phyloP scores from a whole-genome alignment of 1,140 invertebrate species.

The Drosophila varians region DNA sequence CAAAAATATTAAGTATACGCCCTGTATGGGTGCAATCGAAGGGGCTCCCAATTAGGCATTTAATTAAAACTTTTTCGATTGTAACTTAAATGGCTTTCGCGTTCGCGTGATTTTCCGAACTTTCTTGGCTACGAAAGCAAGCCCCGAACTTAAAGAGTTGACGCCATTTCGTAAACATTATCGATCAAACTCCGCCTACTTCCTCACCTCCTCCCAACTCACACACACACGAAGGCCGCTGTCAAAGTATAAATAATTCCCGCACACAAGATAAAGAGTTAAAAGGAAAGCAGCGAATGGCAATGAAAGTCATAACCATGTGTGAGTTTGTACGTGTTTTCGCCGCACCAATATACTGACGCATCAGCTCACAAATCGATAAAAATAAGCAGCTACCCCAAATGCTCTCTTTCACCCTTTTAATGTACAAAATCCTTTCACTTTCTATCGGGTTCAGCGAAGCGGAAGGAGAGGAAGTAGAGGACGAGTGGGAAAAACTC shows the following conservation, averaged over 20 bases:
- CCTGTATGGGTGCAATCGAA: no score
- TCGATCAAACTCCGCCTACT: slow-evolving; percentile 79
- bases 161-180: slow-evolving; percentile 71
- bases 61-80: background rate
- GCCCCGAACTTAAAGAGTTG: slow-evolving; percentile 47
- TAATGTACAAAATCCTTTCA: slow-evolving; percentile 65
- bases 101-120: background rate
- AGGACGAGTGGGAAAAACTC: slow-evolving; percentile 39
- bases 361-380: slow-evolving; percentile 47
- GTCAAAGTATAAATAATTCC: slow-evolving; percentile 76
- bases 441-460: slow-evolving; percentile 48
- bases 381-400: slow-evolving; percentile 38
- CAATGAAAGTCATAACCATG: slow-evolving; percentile 46
- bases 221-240: slow-evolving; percentile 44
- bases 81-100: background rate
- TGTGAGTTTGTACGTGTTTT: slow-evolving; percentile 47
- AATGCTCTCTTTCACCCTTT: slow-evolving; percentile 59
- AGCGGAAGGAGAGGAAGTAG: background rate
- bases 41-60: background rate
- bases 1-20: no score
- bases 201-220: no score
- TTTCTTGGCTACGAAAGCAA: no score
- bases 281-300: slow-evolving; percentile 66
- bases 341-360: slow-evolving; percentile 47
- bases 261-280: slow-evolving; percentile 69